Base-by-base conservation (phyloP, 1,140 invertebrate species). In the Triops longicaudatus region DNA sequence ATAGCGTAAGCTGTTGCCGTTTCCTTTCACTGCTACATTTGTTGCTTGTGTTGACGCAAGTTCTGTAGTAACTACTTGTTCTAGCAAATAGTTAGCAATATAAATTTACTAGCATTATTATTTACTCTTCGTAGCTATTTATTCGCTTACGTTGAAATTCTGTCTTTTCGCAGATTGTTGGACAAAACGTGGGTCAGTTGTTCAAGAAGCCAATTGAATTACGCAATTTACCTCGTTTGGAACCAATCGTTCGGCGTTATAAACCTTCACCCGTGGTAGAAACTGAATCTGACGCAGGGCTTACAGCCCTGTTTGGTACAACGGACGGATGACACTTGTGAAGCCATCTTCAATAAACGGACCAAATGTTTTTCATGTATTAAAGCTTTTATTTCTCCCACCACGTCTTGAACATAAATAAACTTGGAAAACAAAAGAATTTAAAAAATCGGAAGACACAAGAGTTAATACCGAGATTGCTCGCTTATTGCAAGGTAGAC, bases 151-250 rank as follows among this genome's bases (percentile, higher is more conserved):
- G n/a, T n/a, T n/a, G n/a, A n/a, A n/a, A 78, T 17, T 72, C 17
- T 50, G n/a, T 44, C 71, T 77, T 26, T 81, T 84, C 85, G 63
- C 84, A 93, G 89, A 86, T 93, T 78, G 91, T 93, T 78, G 92
- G 91, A 1, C 87, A 90, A 81, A 93, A 90, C 83, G 88, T 93
- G 10, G 92, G 93, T 41, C 91, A 96, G 84, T 85, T 93, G 72
- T 95, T 95, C 82, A 91, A 91, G 73, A 92, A 93, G 81, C 92
- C 95, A 85, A 90, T 93, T 1, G 91, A 90, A 83, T 94, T 95
- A 79, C 88, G 90, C 76, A 90, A 94, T 83, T 85, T 96, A 80
- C 93, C 93, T 17, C 86, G 86, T 71, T 81, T 91, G 79, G 86
- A 88, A 79, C 80, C 86, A 1, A 85, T 88, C 72, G 78, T 76